Percentiles rank a stretch among this genome's conserved stretches.
These are phyloP conservation scores for Plodia interpunctella DNA, from an alignment of 1,140 invertebrate species.

Conservation along the genomic window DNA sequence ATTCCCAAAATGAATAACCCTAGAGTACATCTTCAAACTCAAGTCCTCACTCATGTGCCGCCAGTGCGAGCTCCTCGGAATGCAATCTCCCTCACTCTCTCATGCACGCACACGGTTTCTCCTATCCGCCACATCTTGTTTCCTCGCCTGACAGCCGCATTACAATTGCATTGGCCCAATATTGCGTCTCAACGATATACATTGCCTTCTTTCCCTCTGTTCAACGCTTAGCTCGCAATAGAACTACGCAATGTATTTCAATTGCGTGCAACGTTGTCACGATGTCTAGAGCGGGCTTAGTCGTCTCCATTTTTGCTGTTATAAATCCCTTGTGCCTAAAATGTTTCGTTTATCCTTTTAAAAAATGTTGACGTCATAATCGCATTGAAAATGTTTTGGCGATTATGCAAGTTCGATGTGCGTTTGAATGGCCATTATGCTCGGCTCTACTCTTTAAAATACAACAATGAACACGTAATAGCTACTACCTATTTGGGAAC, in stretches of 20 bases:
- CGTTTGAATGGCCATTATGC: not conserved
- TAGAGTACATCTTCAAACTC: not conserved
- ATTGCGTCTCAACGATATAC: conserved; percentile 21
- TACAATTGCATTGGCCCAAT: conserved; percentile 36
- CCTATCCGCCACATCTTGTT: conserved; percentile 45
- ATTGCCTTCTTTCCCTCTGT: not conserved
- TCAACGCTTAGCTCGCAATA: no score
- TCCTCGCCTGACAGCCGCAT: conserved; percentile 48
- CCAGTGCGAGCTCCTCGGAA: conserved; percentile 35
- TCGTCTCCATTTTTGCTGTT: no score
- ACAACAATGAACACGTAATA: no score
- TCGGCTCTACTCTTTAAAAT: not conserved
- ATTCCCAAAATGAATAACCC: not conserved
- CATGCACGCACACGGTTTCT: conserved; percentile 46
- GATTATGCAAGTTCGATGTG: not conserved
- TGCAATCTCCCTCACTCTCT: conserved; percentile 67
- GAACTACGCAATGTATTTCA: no score
- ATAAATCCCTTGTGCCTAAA: no score
- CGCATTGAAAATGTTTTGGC: not conserved
- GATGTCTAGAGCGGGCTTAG: no score
- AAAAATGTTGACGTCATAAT: not conserved
- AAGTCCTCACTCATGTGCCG: not conserved
- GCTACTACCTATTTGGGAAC: no score
- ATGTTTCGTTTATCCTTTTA: not conserved
- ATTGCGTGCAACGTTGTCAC: no score